phyloP scores from a whole-genome alignment of 2,888 invertebrate genomes.

The Opisthograptis luteolata region DNA sequence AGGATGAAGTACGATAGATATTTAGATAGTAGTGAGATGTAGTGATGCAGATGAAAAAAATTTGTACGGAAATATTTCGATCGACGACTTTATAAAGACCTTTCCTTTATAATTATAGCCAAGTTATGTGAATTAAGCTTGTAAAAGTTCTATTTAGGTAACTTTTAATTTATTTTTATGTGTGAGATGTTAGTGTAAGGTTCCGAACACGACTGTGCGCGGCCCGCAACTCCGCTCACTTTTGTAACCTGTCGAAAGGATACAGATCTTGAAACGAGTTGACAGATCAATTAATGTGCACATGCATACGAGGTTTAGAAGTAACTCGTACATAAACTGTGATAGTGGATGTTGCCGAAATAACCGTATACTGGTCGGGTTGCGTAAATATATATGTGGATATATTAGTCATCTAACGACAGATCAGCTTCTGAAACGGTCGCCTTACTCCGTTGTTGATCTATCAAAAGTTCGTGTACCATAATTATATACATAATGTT shows the following conservation, averaged over 20 bases:
- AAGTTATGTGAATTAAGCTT: no score
- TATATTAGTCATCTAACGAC: constrained; percentile 25
- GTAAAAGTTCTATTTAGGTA: no score
- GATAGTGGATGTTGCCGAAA: constrained; percentile 51
- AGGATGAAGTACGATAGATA: no score
- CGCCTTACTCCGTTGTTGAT: neutral
- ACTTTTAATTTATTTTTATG: constrained; percentile 23
- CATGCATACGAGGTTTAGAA: constrained; percentile 38
- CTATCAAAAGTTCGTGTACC: constrained; percentile 18
- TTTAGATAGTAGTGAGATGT: no score
- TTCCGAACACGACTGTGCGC: constrained; percentile 63
- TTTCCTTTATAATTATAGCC: no score
- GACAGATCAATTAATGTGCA: constrained; percentile 65
- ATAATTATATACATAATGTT: no score
- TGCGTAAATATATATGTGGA: constrained; percentile 44
- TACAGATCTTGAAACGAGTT: constrained; percentile 69
- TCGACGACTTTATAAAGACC: no score
- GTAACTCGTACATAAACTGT: constrained; percentile 9
- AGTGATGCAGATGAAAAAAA: no score
- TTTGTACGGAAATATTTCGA: no score
- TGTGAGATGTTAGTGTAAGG: constrained; percentile 49
- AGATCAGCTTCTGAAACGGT: no score
- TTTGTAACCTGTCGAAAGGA: constrained; percentile 79
- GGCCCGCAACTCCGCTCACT: constrained; percentile 62
- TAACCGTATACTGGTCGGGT: constrained; percentile 41